A percentile compares a stretch with the other conserved stretches of the same genome.
Evolutionary conservation across 2,888 invertebrate species (phyloP).

Genomic region (Choristoneura rosaceana): DNA sequence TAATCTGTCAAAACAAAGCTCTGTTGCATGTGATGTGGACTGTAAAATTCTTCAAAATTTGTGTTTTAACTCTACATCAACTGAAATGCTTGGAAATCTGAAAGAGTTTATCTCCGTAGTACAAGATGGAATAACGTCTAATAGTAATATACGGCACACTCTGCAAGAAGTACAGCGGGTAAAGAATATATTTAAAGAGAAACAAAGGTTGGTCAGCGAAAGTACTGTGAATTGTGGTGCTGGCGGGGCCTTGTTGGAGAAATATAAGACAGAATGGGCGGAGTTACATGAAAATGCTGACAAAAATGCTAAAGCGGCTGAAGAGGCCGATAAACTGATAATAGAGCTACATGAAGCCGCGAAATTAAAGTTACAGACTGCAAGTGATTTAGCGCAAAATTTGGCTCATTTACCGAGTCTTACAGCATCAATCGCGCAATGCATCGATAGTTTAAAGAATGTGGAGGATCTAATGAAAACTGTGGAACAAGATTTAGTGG

Average conservation of each 20-base stretch:
- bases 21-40: constrained; percentile 37
- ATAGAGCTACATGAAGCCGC: constrained; percentile 67
- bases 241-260: constrained; percentile 88
- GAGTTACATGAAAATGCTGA: constrained; percentile 89
- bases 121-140: constrained; percentile 76
- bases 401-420: constrained; percentile 70
- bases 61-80: constrained; percentile 8
- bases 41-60: constrained; percentile 25
- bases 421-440: constrained; percentile 79
- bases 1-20: constrained; percentile 33
- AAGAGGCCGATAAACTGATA: constrained; percentile 78
- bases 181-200: constrained; percentile 76
- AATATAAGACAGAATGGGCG: constrained; percentile 90
- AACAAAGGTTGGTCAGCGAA: constrained; percentile 65
- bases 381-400: constrained; percentile 69
- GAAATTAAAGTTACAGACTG: constrained; percentile 65
- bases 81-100: constrained; percentile 76
- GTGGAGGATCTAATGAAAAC: constrained; percentile 86
- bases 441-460: constrained; percentile 78
- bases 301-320: constrained; percentile 87
- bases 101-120: constrained; percentile 81
- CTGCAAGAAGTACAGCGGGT: constrained; percentile 79
- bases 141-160: constrained; percentile 74
- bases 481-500: constrained; percentile 87
- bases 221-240: constrained; percentile 84